Base-by-base conservation (phyloP, 1,140 invertebrate genomes). In the Nephotettix cincticeps region DNA sequence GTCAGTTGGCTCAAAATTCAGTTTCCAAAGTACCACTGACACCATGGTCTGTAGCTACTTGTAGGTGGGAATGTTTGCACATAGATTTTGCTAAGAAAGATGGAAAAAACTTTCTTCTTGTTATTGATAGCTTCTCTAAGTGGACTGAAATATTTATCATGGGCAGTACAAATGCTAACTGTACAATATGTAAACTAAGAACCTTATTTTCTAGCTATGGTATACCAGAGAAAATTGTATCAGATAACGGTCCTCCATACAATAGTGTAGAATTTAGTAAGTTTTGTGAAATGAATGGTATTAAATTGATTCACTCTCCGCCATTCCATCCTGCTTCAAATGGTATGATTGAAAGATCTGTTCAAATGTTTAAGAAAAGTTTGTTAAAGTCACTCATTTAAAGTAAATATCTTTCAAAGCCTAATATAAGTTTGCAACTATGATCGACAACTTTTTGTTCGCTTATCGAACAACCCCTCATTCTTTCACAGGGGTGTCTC, bases 71-170 rank as follows among this genome's bases (percentile, higher is more conserved):
- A 23, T n/a, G 47, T 9, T 6, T 51, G 19, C 47, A 51, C n/a
- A 6, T 51, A 4, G 47, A 72, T 64, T 45, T 67, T 25, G 58
- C 56, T n/a, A 58, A 43, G 4, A 6, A 6, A 6, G 32, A 36
- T 6, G 32, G 32, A 4, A 36, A 36, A 14, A 14, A 36, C 14
- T 71, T 73, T 56, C 43, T 73, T 14, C 28, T 73, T 29, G n/a
- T 73, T 6, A 43, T 75, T 11, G 81, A 83, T 71, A 75, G 80
- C 6, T 71, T 75, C 70, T 77, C 79, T 0, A 83, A 81, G 66
- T 84, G 80, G 80, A 73, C 75, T 17, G 79, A 84, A 67, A 75
- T 83, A 14, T 27, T 36, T 47, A 1, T 11, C n/a, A 51, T 51
- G 43, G 25, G 23, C 47, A 27, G 13, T 14, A 36, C 4, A 4